Evolutionary conservation across 2,888 invertebrate species (phyloP), one percentile per base, ranked within the genome.

Genomic region (Lepidochitona cinerea): DNA sequence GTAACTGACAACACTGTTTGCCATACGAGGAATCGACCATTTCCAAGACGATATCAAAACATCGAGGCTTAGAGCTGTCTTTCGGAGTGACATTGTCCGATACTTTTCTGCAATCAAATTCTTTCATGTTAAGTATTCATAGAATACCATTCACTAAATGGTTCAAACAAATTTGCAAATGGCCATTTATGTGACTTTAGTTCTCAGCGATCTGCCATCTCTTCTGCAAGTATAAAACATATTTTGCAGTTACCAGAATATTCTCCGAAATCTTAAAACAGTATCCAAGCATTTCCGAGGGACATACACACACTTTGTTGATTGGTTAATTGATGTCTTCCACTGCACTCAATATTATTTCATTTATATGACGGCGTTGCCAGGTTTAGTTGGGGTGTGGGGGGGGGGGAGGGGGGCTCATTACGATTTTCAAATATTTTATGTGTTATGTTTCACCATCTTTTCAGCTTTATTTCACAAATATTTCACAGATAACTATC

Each of bases 151-250:
- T 83, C 69, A 82, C 84, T 72, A 89, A 89, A 14, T 91, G 92
- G 83, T 91, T 93, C 70, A 90, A 89, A 74, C 90, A 90, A 80
- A 92, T 93, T 29, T n/a, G n/a, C 89, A 93, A 68, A 91, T 92
- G 70, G 91, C 92, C 37, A 92, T 92, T 1, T 93, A 92, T 78
- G 86, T 91, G 29, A 92, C 93, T 0, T 92, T 93, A 3, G 86
- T 92, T 71, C 85, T 93, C 72, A 92, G 92, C 65, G 90, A 93
- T 33, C 77, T 92, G n/a, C 87, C 93, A 23, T 92, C 92, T 77
- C 81, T 93, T 29, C 89, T 92, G 23, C 92, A 93, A 77, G 85
- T 92, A 32, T 91, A 91, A 73, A 90, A 92, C 70, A 90, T 93
- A 77, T 92, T 92, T 79, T 92, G 93, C 70, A 91, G 92, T 54